Conservation (phyloP, 2,113 vertebrate species). For the Phalacrocorax brasilianus region DNA sequence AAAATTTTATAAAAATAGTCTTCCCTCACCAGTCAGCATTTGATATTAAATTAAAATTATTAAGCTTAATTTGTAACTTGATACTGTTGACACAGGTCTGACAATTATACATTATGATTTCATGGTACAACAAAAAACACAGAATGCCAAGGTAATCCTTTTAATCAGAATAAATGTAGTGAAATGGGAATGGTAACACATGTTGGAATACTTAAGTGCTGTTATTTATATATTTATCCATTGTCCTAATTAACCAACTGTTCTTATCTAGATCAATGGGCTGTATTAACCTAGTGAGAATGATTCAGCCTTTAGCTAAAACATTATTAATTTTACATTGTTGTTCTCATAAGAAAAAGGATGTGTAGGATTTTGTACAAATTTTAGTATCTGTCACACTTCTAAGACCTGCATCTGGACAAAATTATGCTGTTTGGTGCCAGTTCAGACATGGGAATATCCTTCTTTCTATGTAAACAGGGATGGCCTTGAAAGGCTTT, state of each 20-base stretch:
- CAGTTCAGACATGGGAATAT: neutral
- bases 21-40: neutral
- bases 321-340: neutral
- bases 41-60: neutral
- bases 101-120: neutral
- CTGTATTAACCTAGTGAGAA: neutral
- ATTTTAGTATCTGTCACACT: neutral
- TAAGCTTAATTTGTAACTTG: neutral
- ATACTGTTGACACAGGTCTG: neutral
- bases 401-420: neutral
- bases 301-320: neutral
- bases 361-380: neutral
- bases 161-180: neutral
- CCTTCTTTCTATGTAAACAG: neutral
- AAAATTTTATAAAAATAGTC: neutral
- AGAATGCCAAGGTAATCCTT: neutral
- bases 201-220: neutral
- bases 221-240: neutral
- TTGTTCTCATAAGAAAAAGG: neutral
- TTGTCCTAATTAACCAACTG: neutral
- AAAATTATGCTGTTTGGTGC: neutral
- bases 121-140: neutral
- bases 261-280: neutral
- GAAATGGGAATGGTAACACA: neutral
- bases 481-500: neutral